Evolutionary conservation across 2,797 vertebrate species (phyloP).

Genomic region (Rhinoraja longicauda): DNA sequence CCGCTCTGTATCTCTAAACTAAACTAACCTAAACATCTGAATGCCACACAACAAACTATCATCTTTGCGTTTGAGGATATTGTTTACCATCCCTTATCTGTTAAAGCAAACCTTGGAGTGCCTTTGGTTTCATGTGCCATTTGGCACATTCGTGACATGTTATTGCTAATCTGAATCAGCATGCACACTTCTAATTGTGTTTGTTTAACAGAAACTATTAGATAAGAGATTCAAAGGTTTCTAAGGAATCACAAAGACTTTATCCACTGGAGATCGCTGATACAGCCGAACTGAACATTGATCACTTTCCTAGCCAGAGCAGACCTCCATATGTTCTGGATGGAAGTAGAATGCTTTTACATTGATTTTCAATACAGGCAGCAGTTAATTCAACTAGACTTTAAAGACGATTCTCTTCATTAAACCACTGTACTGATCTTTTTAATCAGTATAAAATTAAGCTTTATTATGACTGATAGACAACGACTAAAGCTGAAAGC

Average conservation of each 20-base stretch:
- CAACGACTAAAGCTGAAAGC: not conserved
- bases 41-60: not conserved
- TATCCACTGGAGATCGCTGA: not conserved
- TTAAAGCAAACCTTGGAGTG: not conserved
- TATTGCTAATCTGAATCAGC: not conserved
- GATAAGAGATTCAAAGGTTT: not conserved
- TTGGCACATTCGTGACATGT: not conserved
- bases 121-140: not conserved
- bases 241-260: not conserved
- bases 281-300: not conserved
- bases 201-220: conserved; percentile 16
- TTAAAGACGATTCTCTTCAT: not conserved
- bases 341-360: not conserved
- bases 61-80: not conserved
- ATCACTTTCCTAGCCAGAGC: not conserved
- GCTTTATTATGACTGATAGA: not conserved
- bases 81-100: not conserved
- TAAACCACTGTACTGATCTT: not conserved
- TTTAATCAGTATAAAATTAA: not conserved
- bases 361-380: not conserved
- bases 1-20: no score
- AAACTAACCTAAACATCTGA: no score
- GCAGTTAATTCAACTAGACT: not conserved
- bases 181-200: not conserved
- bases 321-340: not conserved